Conservation (phyloP, 2,888 invertebrate genomes). For the Aphodius sticticus region DNA sequence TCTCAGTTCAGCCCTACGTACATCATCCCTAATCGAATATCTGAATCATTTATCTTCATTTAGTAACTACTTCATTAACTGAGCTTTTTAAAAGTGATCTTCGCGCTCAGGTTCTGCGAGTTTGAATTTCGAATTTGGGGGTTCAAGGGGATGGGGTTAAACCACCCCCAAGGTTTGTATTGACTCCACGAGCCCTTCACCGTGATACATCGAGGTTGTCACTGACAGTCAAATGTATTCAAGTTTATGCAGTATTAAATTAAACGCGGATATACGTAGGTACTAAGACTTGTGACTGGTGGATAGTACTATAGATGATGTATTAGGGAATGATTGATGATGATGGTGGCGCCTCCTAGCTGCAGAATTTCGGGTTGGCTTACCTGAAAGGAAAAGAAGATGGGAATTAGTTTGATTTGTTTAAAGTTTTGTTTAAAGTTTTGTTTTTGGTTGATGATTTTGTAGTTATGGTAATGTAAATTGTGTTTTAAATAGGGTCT, state of each 20-base stretch:
- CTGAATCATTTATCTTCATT: constrained; percentile 63
- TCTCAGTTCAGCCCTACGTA: constrained; percentile 31
- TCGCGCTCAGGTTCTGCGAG: constrained; percentile 49
- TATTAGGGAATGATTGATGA: constrained; percentile 50
- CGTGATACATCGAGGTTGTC: constrained; percentile 57
- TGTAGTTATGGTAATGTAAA: not conserved
- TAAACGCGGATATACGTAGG: constrained; percentile 51
- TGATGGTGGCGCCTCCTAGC: not conserved
- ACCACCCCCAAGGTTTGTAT: constrained; percentile 41
- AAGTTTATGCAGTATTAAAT: constrained; percentile 56
- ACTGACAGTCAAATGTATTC: constrained; percentile 58
- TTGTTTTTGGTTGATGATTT: not conserved
- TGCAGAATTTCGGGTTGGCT: constrained; percentile 6
- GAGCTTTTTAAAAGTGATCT: constrained; percentile 59
- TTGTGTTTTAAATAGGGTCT: not conserved
- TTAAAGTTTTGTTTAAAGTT: not conserved
- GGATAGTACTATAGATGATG: not conserved
- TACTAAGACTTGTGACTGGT: constrained; percentile 51
- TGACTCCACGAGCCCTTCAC: constrained; percentile 42
- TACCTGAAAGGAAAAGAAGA: constrained; percentile 41
- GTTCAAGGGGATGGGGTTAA: not conserved
- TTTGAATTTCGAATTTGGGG: constrained; percentile 37
- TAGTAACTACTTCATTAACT: constrained; percentile 61
- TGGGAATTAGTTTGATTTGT: not conserved
- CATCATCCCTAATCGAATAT: constrained; percentile 62